phyloP scores from a whole-genome alignment of 2,888 invertebrate genomes.

The Leptothorax acervorum region DNA sequence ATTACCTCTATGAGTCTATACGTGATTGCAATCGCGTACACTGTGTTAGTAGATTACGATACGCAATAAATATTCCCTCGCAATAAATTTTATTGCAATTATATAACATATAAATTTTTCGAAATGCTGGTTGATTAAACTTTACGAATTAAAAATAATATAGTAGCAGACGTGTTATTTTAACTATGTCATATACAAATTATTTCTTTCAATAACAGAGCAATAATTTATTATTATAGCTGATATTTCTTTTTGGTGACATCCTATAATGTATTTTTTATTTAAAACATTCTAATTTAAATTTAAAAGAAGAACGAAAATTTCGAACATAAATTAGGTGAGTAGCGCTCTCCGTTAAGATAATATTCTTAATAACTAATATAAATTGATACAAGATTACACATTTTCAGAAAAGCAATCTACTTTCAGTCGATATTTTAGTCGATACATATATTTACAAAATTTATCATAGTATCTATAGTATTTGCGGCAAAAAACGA shows the following conservation, averaged over 20 bases:
- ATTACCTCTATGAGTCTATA: neutral
- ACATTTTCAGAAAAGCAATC: neutral
- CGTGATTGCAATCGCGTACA: conserved; percentile 23
- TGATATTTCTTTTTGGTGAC: neutral
- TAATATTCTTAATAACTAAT: neutral
- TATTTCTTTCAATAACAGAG: neutral
- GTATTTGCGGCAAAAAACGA: neutral
- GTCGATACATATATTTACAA: neutral
- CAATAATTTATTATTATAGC: neutral
- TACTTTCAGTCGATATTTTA: neutral
- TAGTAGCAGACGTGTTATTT: neutral
- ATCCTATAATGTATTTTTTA: neutral
- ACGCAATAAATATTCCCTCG: neutral
- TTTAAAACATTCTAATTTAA: neutral
- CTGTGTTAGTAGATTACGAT: conserved; percentile 1
- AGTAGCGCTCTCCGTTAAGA: neutral
- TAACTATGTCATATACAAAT: neutral
- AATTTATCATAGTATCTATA: neutral
- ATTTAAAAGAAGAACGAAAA: neutral
- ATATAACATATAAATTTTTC: neutral
- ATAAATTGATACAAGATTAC: neutral
- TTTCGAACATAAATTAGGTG: neutral
- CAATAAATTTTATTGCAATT: neutral
- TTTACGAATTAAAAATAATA: neutral
- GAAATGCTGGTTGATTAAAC: neutral